Conservation (phyloP, 2,113 vertebrate genomes). For the Dinomys branickii region DNA sequence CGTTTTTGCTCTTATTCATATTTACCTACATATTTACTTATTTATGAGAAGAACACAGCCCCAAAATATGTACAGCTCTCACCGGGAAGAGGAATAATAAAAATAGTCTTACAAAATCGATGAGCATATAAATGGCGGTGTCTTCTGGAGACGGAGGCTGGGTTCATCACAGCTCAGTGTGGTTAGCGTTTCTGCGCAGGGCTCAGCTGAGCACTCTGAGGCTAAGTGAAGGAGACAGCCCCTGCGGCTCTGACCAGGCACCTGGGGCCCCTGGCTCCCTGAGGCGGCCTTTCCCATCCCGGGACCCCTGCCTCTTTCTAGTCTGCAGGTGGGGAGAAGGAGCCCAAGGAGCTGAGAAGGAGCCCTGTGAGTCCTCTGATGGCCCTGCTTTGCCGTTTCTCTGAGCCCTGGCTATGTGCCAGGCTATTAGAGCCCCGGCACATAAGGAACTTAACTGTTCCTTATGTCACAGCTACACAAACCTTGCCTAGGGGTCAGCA, state of each 20-base stretch:
- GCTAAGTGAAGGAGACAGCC: neutral
- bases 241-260: neutral
- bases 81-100: conserved; percentile 57
- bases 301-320: neutral
- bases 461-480: neutral
- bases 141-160: neutral
- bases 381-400: neutral
- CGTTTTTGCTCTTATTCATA: neutral
- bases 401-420: neutral
- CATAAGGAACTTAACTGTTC: neutral
- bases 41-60: conserved; percentile 65
- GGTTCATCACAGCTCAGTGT: neutral
- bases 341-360: neutral
- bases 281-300: neutral
- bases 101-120: conserved; percentile 68
- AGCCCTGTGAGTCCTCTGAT: neutral
- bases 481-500: neutral
- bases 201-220: neutral
- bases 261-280: neutral
- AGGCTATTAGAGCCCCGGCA: neutral
- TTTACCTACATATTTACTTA: conserved; percentile 70
- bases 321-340: neutral
- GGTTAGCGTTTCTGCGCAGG: neutral
- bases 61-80: conserved; percentile 45
- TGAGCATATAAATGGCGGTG: conserved; percentile 30